Evolutionary conservation across 2,888 invertebrate genomes (phyloP).

Genomic region (Sepioteuthis lessoniana): DNA sequence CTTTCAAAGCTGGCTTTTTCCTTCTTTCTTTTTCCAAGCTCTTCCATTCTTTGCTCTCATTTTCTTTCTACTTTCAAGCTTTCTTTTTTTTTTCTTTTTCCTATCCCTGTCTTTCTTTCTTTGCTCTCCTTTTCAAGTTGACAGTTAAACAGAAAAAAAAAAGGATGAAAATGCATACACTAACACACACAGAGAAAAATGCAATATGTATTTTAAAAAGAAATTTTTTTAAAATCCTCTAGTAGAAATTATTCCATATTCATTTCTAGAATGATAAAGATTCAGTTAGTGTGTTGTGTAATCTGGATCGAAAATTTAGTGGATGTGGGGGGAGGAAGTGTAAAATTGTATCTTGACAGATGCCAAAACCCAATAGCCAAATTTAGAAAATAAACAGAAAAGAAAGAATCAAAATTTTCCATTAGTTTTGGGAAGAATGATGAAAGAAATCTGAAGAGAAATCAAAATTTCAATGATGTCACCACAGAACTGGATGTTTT

Average conservation of each 20-base stretch:
- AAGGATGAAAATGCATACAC: not conserved
- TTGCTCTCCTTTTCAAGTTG: too few species aligned
- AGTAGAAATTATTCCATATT: not conserved
- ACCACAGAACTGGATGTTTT: not conserved
- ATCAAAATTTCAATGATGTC: not conserved
- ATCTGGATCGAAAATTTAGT: not conserved
- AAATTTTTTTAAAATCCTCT: too few species aligned
- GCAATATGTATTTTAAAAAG: not conserved
- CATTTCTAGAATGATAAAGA: not conserved
- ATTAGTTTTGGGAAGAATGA: not conserved
- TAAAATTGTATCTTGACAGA: not conserved
- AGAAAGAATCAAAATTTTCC: not conserved
- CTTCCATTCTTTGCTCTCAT: too few species aligned
- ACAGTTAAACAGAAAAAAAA: not conserved
- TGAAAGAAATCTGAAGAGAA: not conserved
- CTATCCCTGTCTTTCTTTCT: too few species aligned
- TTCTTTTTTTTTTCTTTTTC: too few species aligned
- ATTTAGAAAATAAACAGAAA: not conserved
- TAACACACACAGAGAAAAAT: not conserved
- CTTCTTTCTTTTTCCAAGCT: too few species aligned
- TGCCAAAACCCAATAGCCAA: not conserved
- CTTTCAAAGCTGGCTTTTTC: too few species aligned
- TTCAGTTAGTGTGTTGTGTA: not conserved
- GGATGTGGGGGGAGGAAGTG: not conserved
- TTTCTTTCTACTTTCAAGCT: too few species aligned